These are phyloP conservation scores for Peromyscus californicus DNA, from an alignment of 2,113 vertebrate species.

Conservation along the genomic window DNA sequence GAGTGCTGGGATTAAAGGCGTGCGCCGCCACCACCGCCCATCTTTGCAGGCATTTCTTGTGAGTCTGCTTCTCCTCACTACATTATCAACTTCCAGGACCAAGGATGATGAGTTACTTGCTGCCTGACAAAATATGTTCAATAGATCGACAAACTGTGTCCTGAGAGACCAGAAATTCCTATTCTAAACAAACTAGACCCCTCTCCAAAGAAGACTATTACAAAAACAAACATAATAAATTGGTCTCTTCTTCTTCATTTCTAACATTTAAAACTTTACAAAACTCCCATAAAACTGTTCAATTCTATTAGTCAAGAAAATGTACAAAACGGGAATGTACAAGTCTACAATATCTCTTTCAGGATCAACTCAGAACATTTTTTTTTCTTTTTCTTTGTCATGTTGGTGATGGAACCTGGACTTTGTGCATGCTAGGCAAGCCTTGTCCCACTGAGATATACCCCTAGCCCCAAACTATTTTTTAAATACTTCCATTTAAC, in stretches of 20 bases:
- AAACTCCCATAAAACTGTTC: slow-evolving; percentile 10
- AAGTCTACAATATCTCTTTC: background rate
- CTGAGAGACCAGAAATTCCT: background rate
- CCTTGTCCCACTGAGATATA: background rate
- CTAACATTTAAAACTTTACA: slow-evolving; percentile 26
- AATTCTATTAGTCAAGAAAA: background rate
- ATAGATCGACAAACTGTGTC: background rate
- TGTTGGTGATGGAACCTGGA: background rate
- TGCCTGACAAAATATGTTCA: background rate
- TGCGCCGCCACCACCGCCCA: background rate
- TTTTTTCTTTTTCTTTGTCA: background rate
- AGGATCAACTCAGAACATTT: background rate
- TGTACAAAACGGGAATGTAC: background rate
- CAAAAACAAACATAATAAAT: slow-evolving; percentile 28
- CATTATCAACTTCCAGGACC: background rate
- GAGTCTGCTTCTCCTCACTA: background rate
- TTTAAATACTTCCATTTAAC: slow-evolving; percentile 12
- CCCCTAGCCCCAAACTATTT: background rate
- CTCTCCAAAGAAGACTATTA: background rate
- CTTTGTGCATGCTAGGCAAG: background rate
- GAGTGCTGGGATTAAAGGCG: too few relatives aligned
- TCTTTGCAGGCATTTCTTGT: background rate
- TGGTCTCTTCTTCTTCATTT: background rate
- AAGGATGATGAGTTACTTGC: background rate
- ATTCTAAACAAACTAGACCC: slow-evolving; percentile 10